phyloP scores from a whole-genome alignment of 2,797 vertebrate species.

The Microctenopoma lineatum region DNA sequence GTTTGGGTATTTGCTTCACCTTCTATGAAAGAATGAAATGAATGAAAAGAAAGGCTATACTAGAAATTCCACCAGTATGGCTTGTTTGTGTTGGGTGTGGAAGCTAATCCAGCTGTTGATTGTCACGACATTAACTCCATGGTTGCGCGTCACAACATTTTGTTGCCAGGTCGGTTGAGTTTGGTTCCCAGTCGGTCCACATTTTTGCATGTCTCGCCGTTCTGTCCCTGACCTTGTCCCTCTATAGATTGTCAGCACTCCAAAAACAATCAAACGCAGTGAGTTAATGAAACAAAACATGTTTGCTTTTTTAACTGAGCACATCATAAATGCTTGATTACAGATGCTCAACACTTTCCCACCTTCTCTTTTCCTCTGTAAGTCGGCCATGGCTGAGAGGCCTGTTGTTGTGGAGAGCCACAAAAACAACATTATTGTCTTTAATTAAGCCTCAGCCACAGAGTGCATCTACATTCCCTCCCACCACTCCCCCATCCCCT shows the following conservation, averaged over 20 bases:
- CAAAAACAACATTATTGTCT: slow-evolving; percentile 74
- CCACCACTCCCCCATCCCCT: neutral
- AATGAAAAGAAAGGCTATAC: too few species aligned
- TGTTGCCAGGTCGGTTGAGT: neutral
- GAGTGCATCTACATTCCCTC: slow-evolving; percentile 33
- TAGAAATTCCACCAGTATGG: too few species aligned
- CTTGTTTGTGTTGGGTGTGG: neutral
- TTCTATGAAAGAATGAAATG: neutral
- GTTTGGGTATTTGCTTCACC: too few species aligned
- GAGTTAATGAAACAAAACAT: neutral
- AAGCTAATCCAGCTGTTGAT: neutral
- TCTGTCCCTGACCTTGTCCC: neutral
- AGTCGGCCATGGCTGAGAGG: slow-evolving; percentile 48
- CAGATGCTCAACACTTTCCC: neutral
- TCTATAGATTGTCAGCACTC: too few species aligned
- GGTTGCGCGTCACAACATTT: neutral
- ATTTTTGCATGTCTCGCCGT: too few species aligned
- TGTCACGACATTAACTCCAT: neutral
- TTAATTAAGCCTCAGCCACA: slow-evolving; percentile 65
- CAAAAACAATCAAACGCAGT: neutral
- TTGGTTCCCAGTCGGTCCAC: too few species aligned
- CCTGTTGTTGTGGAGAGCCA: slow-evolving; percentile 51
- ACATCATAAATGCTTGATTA: too few species aligned
- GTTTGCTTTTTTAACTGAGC: too few species aligned
- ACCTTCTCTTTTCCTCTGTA: slow-evolving; percentile 18